A percentile compares a stretch with the other conserved stretches of the same genome.
Conservation (phyloP, 53 echinoderm and acorn worm genomes). For the Holothuria scabra region DNA sequence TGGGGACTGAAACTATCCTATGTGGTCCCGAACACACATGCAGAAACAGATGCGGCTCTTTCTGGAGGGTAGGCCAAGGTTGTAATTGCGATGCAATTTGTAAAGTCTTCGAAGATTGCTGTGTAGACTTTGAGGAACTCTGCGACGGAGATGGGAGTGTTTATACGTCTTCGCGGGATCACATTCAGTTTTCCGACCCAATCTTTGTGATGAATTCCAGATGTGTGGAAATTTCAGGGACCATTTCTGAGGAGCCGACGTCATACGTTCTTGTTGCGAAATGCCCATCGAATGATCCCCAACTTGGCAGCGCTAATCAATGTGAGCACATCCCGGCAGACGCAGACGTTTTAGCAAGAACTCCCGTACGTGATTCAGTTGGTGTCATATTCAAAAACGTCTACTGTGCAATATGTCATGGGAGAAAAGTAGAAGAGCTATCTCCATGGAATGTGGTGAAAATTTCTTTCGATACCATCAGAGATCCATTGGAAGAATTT, state of each 20-base stretch:
- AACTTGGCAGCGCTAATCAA: not conserved
- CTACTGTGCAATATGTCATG: constrained; percentile 13
- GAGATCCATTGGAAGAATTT: too few relatives aligned
- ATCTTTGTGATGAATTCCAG: not conserved
- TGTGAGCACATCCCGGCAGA: not conserved
- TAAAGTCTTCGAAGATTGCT: not conserved
- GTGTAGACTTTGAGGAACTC: constrained; percentile 3
- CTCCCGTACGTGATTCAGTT: not conserved
- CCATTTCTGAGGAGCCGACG: not conserved
- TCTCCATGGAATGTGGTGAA: not conserved
- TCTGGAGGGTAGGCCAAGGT: not conserved
- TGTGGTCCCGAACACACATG: constrained; percentile 16
- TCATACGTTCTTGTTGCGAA: not conserved
- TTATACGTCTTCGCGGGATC: not conserved
- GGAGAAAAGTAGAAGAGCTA: constrained; percentile 6
- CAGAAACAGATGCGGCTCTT: not conserved
- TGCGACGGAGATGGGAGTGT: not conserved
- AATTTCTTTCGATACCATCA: not conserved
- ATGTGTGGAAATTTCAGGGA: not conserved
- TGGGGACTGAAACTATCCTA: not conserved
- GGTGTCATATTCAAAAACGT: constrained; percentile 3
- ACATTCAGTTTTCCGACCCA: not conserved
- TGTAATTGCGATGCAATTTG: not conserved
- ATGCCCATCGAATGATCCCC: not conserved
- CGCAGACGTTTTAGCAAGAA: not conserved